A percentile compares a stretch with the other conserved stretches of the same genome.
phyloP scores from a whole-genome alignment of 2,113 vertebrate genomes.

The Scomber scombrus region DNA sequence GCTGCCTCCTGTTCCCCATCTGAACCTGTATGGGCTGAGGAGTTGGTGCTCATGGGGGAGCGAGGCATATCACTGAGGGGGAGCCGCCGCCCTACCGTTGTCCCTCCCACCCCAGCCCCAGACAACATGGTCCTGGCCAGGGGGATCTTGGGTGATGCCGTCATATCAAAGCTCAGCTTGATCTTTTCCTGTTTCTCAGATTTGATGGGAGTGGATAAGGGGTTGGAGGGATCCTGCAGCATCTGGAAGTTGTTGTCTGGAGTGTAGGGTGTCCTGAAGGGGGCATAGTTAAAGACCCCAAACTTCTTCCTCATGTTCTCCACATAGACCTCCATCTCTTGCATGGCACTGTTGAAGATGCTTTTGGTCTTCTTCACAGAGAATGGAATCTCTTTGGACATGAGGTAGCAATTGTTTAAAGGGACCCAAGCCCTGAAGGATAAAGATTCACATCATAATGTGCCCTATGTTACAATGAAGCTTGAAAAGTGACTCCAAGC shows the following conservation, averaged over 20 bases:
- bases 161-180: constrained; percentile 97
- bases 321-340: constrained; percentile 99
- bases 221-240: constrained; percentile 93
- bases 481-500: background rate
- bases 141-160: constrained; percentile 93
- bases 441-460: constrained; percentile 40
- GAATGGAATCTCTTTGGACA: constrained; percentile 99
- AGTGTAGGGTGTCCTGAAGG: constrained; percentile 96
- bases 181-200: constrained; percentile 96
- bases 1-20: constrained; percentile 92
- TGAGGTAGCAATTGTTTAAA: constrained; percentile 99
- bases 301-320: constrained; percentile 97
- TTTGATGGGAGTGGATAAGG: constrained; percentile 90
- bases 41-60: constrained; percentile 98
- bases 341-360: constrained; percentile 99
- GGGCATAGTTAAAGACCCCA: constrained; percentile 97
- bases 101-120: constrained; percentile 72
- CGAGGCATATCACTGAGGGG: constrained; percentile 92
- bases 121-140: constrained; percentile 90
- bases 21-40: constrained; percentile 95
- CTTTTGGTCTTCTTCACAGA: constrained; percentile 99
- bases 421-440: constrained; percentile 96
- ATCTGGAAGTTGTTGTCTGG: constrained; percentile 98
- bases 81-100: constrained; percentile 84
- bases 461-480: background rate